Evolutionary conservation across 2,797 vertebrate genomes (phyloP).

Genomic region (Podargus strigoides): DNA sequence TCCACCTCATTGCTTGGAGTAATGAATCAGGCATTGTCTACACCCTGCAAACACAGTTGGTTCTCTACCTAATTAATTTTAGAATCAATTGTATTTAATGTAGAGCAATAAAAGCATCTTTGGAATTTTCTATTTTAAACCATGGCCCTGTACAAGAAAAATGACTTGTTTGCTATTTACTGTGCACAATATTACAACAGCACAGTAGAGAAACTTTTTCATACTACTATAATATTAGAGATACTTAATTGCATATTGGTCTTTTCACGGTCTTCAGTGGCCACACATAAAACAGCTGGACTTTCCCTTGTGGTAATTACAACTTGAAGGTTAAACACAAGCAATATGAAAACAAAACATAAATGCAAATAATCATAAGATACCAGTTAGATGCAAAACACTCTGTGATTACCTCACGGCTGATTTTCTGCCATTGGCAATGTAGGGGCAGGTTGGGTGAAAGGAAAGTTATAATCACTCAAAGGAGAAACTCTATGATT

Average conservation of each 20-base stretch:
- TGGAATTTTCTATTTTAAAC: not conserved
- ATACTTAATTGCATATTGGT: not conserved
- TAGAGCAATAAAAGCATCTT: not conserved
- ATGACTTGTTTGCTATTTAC: not conserved
- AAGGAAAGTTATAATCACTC: not conserved
- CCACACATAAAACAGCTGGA: not conserved
- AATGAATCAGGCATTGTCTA: not conserved
- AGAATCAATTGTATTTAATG: not conserved
- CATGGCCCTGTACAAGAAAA: not conserved
- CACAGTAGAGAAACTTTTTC: not conserved
- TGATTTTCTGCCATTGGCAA: not conserved
- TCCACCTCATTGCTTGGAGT: not conserved
- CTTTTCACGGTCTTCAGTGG: not conserved
- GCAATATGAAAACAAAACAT: not conserved
- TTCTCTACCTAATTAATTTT: constrained; percentile 1
- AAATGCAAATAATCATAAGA: not conserved
- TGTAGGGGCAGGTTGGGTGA: not conserved
- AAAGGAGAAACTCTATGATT: not conserved
- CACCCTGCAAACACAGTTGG: not conserved
- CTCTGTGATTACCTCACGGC: not conserved
- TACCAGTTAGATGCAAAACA: rapidly evolving
- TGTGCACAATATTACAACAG: not conserved
- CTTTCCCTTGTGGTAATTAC: not conserved
- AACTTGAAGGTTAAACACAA: not conserved
- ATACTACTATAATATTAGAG: not conserved